Percentiles rank a stretch among this genome's conserved stretches.
Evolutionary conservation across 2,888 invertebrate genomes (phyloP).

Genomic region (Apamea sordens): DNA sequence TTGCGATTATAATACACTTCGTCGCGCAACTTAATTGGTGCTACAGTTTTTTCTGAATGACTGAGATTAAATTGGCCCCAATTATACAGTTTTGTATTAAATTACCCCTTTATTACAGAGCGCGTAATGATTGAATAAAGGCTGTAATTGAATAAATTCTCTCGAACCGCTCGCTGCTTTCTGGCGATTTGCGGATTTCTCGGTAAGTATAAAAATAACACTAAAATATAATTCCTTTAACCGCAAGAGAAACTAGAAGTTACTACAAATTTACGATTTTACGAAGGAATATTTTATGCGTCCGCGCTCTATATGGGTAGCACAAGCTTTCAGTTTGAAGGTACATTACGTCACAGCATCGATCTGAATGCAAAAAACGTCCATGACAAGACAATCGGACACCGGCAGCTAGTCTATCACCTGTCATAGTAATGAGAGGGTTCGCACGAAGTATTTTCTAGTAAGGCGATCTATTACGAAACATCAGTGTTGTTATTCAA

Average conservation of each 20-base stretch:
- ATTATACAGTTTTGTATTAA: slow-evolving; percentile 73
- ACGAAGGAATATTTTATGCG: slow-evolving; percentile 46
- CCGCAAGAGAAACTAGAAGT: slow-evolving; percentile 37
- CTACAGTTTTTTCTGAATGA: slow-evolving; percentile 77
- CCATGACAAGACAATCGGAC: slow-evolving; percentile 69
- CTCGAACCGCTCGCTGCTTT: slow-evolving; percentile 27
- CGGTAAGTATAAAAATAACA: slow-evolving; percentile 52
- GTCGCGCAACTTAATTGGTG: slow-evolving; percentile 81
- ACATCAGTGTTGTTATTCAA: slow-evolving; percentile 78
- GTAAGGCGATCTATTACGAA: slow-evolving; percentile 73
- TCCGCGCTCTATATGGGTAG: slow-evolving; percentile 38
- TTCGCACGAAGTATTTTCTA: slow-evolving; percentile 71
- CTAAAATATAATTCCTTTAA: slow-evolving; percentile 50
- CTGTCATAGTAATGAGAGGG: slow-evolving; percentile 68
- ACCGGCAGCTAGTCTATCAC: slow-evolving; percentile 71
- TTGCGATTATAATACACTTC: slow-evolving; percentile 78
- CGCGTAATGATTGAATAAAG: slow-evolving; percentile 52
- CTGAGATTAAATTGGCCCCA: slow-evolving; percentile 74
- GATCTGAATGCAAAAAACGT: slow-evolving; percentile 72
- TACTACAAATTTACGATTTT: slow-evolving; percentile 49
- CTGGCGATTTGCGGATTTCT: slow-evolving; percentile 40
- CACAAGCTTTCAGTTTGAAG: slow-evolving; percentile 55
- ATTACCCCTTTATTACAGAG: slow-evolving; percentile 63
- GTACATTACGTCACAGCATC: slow-evolving; percentile 70
- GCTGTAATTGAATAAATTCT: slow-evolving; percentile 50